These are phyloP conservation scores for Hippocampus abdominalis DNA, from an alignment of 2,113 vertebrate species.

Conservation along the genomic window DNA sequence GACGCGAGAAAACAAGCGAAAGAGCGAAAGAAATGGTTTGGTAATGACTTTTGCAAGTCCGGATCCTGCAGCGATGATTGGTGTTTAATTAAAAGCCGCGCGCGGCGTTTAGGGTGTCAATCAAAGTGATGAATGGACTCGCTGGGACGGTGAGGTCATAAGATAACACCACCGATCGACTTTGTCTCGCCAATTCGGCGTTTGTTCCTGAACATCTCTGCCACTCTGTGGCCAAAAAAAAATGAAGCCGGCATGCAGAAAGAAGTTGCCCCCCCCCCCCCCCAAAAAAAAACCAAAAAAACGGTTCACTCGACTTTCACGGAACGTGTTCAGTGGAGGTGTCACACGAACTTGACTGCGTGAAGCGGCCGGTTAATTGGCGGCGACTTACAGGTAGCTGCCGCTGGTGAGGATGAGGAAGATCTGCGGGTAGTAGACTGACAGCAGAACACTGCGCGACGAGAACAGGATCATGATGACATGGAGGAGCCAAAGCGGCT, in stretches of 20 bases:
- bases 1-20: conserved; percentile 1
- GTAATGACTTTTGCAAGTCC: conserved; percentile 56
- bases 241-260: conserved; percentile 33
- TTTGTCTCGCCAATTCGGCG: not conserved
- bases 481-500: conserved; percentile 48
- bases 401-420: conserved; percentile 97
- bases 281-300: too few species aligned
- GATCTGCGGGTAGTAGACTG: conserved; percentile 95
- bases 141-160: conserved; percentile 27
- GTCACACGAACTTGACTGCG: conserved; percentile 12
- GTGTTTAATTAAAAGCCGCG: conserved; percentile 38
- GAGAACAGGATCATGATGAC: conserved; percentile 92
- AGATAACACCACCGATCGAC: conserved; percentile 27
- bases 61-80: conserved; percentile 24
- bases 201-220: conserved; percentile 67
- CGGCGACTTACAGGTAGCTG: conserved; percentile 88
- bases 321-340: not conserved
- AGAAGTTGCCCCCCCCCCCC: conserved; percentile 9
- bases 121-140: conserved; percentile 25
- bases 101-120: conserved; percentile 25
- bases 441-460: conserved; percentile 90
- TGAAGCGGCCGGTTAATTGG: conserved; percentile 50
- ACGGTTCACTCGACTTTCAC: conserved; percentile 3
- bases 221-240: conserved; percentile 76
- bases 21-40: conserved; percentile 47